Percentiles rank a stretch among this genome's conserved stretches.
Evolutionary conservation across 2,113 vertebrate species (phyloP).

Genomic region (Accipiter virgatus): DNA sequence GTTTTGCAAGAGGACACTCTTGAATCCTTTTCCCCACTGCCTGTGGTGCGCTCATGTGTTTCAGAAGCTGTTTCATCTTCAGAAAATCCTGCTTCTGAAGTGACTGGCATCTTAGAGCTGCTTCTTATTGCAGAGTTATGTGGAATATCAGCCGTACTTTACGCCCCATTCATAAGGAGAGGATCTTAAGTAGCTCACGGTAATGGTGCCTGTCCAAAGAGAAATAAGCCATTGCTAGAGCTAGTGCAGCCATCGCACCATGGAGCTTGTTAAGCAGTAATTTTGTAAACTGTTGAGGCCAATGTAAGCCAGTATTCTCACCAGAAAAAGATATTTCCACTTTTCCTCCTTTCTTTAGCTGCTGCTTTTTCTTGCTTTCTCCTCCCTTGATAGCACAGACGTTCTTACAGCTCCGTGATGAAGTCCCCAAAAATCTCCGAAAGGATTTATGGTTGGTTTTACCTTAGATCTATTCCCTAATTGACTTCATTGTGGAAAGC

Average conservation of each 20-base stretch:
- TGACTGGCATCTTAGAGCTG: not conserved
- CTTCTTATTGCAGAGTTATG: not conserved
- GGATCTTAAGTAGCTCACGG: not conserved
- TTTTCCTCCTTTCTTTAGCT: not conserved
- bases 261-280: not conserved
- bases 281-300: not conserved
- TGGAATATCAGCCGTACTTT: not conserved
- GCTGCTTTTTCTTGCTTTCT: not conserved
- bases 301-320: not conserved
- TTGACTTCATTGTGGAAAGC: not conserved
- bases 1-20: not conserved
- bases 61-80: not conserved
- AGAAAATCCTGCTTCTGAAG: not conserved
- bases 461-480: not conserved
- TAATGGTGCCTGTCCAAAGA: not conserved
- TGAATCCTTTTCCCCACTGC: not conserved
- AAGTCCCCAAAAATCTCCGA: not conserved
- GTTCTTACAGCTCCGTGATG: not conserved
- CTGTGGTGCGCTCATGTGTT: not conserved
- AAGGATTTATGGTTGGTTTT: not conserved
- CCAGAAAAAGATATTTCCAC: not conserved
- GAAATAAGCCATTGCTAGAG: not conserved
- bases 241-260: not conserved
- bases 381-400: not conserved
- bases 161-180: not conserved